phyloP scores from a whole-genome alignment of 2,888 invertebrate genomes.

The Rhagonycha fulva region DNA sequence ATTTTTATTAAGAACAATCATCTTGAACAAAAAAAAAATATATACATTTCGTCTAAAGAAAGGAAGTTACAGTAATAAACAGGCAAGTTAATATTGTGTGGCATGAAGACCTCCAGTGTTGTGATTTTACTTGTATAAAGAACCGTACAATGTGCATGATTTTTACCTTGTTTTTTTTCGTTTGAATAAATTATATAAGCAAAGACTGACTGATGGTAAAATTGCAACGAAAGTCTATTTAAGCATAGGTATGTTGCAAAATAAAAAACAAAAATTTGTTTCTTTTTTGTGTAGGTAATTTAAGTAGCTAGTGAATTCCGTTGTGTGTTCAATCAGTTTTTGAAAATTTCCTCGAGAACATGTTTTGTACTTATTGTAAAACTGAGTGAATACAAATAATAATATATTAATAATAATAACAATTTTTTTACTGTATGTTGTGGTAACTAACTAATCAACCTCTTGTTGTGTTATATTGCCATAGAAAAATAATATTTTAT shows the following conservation, averaged over 20 bases:
- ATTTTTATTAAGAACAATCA: neutral
- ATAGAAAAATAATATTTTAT: constrained; percentile 13
- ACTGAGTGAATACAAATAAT: constrained; percentile 10
- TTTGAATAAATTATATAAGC: constrained; percentile 4
- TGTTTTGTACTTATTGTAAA: constrained; percentile 26
- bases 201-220: constrained; percentile 39
- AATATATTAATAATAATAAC: constrained; percentile 15
- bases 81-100: constrained; percentile 39
- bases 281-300: constrained; percentile 26
- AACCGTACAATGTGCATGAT: constrained; percentile 38
- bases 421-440: constrained; percentile 15
- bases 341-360: neutral
- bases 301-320: constrained; percentile 22
- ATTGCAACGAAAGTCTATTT: constrained; percentile 24
- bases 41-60: constrained; percentile 1
- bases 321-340: constrained; percentile 20
- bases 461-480: neutral
- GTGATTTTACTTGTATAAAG: constrained; percentile 37
- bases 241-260: constrained; percentile 18
- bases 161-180: constrained; percentile 17
- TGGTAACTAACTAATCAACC: constrained; percentile 14
- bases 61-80: constrained; percentile 11
- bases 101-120: constrained; percentile 39
- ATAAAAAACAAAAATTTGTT: constrained; percentile 9
- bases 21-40: neutral